These are phyloP conservation scores for Smithornis capensis DNA, from an alignment of 2,113 vertebrate species.

Conservation along the genomic window DNA sequence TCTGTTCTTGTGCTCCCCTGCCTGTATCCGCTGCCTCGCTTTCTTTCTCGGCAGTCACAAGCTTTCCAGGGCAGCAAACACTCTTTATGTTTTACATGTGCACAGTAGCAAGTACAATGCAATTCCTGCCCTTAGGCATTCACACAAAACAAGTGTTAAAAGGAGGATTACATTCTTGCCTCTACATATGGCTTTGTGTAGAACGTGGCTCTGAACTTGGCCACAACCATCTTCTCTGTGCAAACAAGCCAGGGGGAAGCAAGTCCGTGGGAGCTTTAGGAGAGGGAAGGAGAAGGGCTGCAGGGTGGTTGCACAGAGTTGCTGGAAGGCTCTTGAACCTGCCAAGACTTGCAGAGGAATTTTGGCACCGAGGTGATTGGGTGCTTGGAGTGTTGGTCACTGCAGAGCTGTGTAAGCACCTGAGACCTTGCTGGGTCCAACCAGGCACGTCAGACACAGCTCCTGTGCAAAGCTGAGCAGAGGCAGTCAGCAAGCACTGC, in stretches of 20 bases:
- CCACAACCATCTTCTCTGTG: not conserved
- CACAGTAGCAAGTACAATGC: not conserved
- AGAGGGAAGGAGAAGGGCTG: not conserved
- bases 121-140: slow-evolving; percentile 15
- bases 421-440: not conserved
- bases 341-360: not conserved
- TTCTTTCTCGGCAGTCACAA: not conserved
- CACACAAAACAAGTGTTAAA: not conserved
- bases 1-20: not conserved
- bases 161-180: not conserved
- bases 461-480: not conserved
- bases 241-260: not conserved
- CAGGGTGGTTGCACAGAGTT: not conserved
- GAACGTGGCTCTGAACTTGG: not conserved
- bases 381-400: not conserved
- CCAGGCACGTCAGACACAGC: not conserved
- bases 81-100: slow-evolving; percentile 32
- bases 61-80: not conserved
- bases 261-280: not conserved
- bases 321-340: not conserved
- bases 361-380: not conserved
- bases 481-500: not conserved
- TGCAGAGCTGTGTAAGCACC: not conserved
- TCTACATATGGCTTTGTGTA: not conserved
- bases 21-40: not conserved